Evolutionary conservation across 2,113 vertebrate species (phyloP).

Genomic region (Jaculus jaculus): DNA sequence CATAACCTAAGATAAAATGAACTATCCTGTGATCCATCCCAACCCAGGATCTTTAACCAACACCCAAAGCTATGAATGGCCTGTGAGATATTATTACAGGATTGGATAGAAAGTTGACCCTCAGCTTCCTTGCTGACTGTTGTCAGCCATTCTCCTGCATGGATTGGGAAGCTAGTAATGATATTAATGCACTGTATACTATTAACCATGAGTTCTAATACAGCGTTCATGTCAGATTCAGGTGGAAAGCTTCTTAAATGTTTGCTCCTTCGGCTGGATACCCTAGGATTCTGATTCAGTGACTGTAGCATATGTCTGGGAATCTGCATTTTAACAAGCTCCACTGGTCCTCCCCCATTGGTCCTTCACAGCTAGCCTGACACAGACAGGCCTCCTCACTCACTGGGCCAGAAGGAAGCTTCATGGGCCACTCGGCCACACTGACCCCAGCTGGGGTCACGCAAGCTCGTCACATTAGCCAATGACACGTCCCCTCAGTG

Average conservation of each 20-base stretch:
- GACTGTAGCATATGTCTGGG: not conserved
- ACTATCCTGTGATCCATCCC: not conserved
- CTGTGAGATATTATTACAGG: not conserved
- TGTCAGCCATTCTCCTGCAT: not conserved
- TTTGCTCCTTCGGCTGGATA: not conserved
- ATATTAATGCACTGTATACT: not conserved
- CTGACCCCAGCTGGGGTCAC: too few species aligned
- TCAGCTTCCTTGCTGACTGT: not conserved
- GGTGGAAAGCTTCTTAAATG: not conserved
- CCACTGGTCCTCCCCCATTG: not conserved
- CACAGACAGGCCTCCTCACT: not conserved
- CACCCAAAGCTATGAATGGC: not conserved
- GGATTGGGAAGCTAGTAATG: not conserved
- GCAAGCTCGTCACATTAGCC: not conserved
- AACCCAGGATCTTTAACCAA: not conserved
- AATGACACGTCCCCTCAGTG: not conserved
- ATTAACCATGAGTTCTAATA: not conserved
- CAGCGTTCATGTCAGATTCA: not conserved
- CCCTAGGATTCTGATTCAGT: not conserved
- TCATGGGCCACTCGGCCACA: too few species aligned
- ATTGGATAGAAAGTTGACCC: not conserved
- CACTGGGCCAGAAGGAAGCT: not conserved
- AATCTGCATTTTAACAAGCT: not conserved
- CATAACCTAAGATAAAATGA: not conserved
- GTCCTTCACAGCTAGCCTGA: not conserved